A percentile compares a stretch with the other conserved stretches of the same genome.
Conservation (phyloP, 2,113 vertebrate species). For the Cardinalis cardinalis region DNA sequence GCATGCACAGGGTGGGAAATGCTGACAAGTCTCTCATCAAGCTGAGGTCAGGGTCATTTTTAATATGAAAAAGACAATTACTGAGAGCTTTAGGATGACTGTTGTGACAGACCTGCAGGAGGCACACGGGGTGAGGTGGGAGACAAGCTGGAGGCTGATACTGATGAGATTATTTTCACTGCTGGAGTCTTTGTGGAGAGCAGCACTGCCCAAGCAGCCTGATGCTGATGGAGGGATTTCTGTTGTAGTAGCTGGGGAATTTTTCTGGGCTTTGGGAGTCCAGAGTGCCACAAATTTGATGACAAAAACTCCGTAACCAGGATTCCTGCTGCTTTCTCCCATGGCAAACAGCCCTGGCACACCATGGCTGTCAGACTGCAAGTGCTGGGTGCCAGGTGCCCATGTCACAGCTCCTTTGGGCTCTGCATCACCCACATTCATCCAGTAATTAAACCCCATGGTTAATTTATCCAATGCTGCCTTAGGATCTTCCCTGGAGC, state of each 20-base stretch:
- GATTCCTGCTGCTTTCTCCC: not conserved
- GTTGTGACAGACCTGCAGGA: accelerated
- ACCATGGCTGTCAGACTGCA: accelerated
- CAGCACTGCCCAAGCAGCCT: not conserved
- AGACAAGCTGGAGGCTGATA: not conserved
- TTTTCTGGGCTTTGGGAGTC: not conserved
- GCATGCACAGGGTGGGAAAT: not conserved
- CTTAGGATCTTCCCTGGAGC: not conserved
- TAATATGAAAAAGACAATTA: not conserved
- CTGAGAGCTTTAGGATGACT: not conserved
- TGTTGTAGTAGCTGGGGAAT: not conserved
- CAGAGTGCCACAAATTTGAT: not conserved
- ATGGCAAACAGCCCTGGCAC: not conserved
- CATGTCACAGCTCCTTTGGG: not conserved
- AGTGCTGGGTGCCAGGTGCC: not conserved
- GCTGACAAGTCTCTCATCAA: not conserved
- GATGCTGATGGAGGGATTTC: not conserved
- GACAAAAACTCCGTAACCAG: not conserved
- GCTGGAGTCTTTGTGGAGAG: not conserved
- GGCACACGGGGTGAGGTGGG: accelerated
- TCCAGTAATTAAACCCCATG: accelerated
- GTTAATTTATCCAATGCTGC: not conserved
- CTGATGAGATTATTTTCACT: not conserved
- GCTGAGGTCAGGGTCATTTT: not conserved
- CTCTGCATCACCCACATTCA: not conserved